Conservation (phyloP, 2,113 vertebrate species). For the Nestor notabilis region DNA sequence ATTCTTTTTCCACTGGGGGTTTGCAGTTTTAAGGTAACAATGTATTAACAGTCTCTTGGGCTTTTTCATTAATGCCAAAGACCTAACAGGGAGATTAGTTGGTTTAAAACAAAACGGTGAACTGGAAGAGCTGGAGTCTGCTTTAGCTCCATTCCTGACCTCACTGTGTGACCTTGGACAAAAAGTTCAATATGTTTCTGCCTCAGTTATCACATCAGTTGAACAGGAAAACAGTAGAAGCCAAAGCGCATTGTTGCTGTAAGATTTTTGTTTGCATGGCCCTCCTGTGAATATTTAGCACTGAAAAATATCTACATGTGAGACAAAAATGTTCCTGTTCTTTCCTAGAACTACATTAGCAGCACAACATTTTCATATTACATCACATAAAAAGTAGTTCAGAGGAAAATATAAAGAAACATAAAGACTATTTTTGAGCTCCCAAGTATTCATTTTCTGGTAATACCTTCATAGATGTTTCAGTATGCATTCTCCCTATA, state of each 20-base stretch:
- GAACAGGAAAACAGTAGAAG: not conserved
- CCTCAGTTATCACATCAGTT: slow-evolving; percentile 46
- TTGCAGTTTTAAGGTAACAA: not conserved
- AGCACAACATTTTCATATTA: not conserved
- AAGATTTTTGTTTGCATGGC: not conserved
- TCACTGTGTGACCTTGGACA: slow-evolving; percentile 40
- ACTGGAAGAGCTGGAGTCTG: slow-evolving; percentile 8
- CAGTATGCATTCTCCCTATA: not conserved
- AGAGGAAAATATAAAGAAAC: not conserved
- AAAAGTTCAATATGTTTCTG: slow-evolving; percentile 55
- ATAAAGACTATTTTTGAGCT: not conserved
- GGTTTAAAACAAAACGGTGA: slow-evolving; percentile 3
- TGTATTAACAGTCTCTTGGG: not conserved
- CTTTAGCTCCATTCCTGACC: slow-evolving; percentile 29
- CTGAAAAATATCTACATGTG: not conserved
- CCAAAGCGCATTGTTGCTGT: not conserved
- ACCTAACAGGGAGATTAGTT: not conserved
- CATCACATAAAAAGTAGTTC: not conserved
- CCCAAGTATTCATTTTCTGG: not conserved
- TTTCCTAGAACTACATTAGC: not conserved
- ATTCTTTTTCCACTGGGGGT: not conserved
- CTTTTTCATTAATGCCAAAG: not conserved
- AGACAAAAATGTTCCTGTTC: not conserved
- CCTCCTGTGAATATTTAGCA: not conserved
- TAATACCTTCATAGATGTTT: not conserved